A percentile compares a stretch with the other conserved stretches of the same genome.
phyloP scores from a whole-genome alignment of 2,888 invertebrate genomes.

The Trileptium ribeirensis region DNA sequence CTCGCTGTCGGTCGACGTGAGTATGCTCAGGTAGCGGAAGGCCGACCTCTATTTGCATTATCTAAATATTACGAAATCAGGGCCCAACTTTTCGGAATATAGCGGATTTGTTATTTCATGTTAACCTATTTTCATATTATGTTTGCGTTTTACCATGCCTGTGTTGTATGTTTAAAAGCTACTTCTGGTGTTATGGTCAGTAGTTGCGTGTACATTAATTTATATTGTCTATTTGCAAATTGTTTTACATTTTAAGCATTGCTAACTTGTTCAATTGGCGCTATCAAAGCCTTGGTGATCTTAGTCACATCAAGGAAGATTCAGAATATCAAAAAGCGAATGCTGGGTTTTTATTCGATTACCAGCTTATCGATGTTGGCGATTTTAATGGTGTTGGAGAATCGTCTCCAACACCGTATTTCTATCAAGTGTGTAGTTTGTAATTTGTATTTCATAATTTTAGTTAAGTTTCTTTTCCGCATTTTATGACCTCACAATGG shows the following conservation, averaged over 20 bases:
- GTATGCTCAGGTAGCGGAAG: too few species aligned
- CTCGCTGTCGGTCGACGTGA: conserved; percentile 76
- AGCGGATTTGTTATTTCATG: conserved; percentile 98
- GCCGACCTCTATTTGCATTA: too few species aligned
- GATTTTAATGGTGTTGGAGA: conserved; percentile 95
- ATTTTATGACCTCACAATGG: too few species aligned
- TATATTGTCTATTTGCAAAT: too few species aligned
- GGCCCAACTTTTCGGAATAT: conserved; percentile 98
- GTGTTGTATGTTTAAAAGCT: too few species aligned
- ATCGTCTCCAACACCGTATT: conserved; percentile 93
- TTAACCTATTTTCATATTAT: too few species aligned
- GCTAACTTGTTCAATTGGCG: conserved; percentile 57
- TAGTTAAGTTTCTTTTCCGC: too few species aligned
- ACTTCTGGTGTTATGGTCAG: too few species aligned
- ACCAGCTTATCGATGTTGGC: conserved; percentile 89
- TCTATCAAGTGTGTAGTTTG: conserved; percentile 73
- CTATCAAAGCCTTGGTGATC: conserved; percentile 67
- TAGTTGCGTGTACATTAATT: too few species aligned
- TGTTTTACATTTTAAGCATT: conserved; percentile 53
- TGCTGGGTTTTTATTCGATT: conserved; percentile 83
- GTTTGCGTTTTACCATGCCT: too few species aligned
- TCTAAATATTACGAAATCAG: too few species aligned
- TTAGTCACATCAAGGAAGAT: conserved; percentile 74
- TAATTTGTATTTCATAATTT: too few species aligned
- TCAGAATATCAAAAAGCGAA: conserved; percentile 83